Base-by-base conservation (phyloP, 2,797 vertebrate genomes). In the Lithobates pipiens region DNA sequence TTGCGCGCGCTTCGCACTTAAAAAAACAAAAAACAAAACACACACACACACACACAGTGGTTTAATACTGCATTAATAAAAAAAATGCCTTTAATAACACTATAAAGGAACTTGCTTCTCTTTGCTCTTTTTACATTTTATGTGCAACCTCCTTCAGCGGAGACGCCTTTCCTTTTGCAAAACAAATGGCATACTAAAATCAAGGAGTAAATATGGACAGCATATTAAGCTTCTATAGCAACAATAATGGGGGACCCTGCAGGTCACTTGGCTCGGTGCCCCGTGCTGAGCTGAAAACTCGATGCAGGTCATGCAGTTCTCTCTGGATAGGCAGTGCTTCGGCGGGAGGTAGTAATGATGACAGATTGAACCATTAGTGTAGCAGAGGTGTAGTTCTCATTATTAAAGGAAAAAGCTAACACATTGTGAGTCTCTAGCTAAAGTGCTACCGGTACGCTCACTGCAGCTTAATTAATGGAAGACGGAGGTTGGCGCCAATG, bases 381-480 rank as follows among this genome's bases (percentile, higher is more conserved):
- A 29, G 50, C 42, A 23, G 36, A 78, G 76, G 46, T 72, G 34
- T 13, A 16, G 6, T 27, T 25, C 42, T 82, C 36, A 82, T 67
- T 75, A 75, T 75, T 42, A 54, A 54, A 25, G 32, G n/a, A 3
- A 82, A 54, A 54, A 23, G 61, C 29, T 34, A 27, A 27, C 21
- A 13, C 61, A 46, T 13, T 76, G 36, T 15, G 15, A 75, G 27
- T 18, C 69, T 25, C 68, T n/a, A 29, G 71, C 39, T 42, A 29
- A 9, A 74, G 73, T 69, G 71, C 10, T 67, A 5, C n/a, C n/a
- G n/a, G n/a, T n/a, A n/a, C 10, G 5, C 39, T 75, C 54, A 54
- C 65, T 46, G 69, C 29, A 18, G 69, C 75, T 46, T 82, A 82
- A 82, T 75, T 74, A 82, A 67, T 46, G 32, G 44, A 27, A 34